Base-by-base conservation (phyloP, 2,888 invertebrate genomes). In the Alsophila aescularia region DNA sequence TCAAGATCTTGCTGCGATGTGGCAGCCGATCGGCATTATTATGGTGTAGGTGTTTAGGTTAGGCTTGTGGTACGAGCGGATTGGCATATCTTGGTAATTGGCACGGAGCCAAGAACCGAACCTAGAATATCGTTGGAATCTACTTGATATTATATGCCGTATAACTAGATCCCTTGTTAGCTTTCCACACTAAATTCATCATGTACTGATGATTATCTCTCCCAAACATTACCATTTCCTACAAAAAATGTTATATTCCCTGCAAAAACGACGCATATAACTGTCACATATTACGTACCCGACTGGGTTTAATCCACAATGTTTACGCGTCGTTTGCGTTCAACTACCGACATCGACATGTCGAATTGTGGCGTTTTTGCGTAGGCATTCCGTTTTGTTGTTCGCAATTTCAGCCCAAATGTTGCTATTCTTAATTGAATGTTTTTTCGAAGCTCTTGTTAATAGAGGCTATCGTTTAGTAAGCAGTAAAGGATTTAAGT, bases 241-340 rank as follows among this genome's bases (percentile, higher is more conserved):
- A 31, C 18, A 31, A 49, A 55, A 50, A 55, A 40, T 35, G 50
- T 42, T 45, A 42, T 62, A 64, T 54, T 52, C 49, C 52, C 49
- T 43, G 52, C 60, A 57, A 59, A 60, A 65, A 62, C 52, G 62
- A 50, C 66, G 63, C 52, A 52, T 70, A 73, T 75, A 69, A 73
- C 67, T 70, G 70, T 64, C 67, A 70, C 72, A 73, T 71, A 67
- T 77, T 75, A 75, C 78, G 75, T 79, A 83, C 77, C 72, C 75
- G 79, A 70, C 60, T 73, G 75, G 66, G 81, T 79, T 85, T 85
- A 84, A 83, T 85, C 78, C 77, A 73, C 76, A 72, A 73, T 73
- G 74, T 85, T 83, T 78, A 82, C 85, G 85, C 77, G 70, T 74
- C 78, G 82, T 83, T 85, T 79, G 72, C 68, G 68, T 72, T 69